Evolutionary conservation across 2,888 invertebrate genomes (phyloP).

Genomic region (Mythimna vitellina): DNA sequence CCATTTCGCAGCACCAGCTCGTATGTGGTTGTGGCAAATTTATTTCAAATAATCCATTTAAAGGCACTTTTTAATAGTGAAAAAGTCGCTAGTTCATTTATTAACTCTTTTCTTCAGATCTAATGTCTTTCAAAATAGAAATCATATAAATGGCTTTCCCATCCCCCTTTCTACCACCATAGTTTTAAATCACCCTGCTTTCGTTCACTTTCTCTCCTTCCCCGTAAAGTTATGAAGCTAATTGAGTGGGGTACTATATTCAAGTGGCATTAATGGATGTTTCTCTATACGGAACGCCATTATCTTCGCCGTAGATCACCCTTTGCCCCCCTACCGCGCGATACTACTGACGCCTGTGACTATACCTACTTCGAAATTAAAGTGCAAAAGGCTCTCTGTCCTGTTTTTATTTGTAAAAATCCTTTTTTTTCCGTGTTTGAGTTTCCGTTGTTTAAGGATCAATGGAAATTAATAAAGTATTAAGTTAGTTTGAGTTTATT

Average conservation of each 20-base stretch:
- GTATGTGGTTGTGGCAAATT: no score
- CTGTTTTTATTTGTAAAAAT: background rate
- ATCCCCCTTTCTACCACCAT: background rate
- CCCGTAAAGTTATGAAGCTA: slow-evolving; percentile 53
- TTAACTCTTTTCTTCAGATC: no score
- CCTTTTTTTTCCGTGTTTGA: no score
- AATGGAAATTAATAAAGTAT: background rate
- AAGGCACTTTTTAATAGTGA: no score
- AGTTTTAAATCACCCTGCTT: slow-evolving; percentile 27
- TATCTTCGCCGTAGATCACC: slow-evolving; percentile 67
- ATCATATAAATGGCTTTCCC: background rate
- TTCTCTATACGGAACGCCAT: slow-evolving; percentile 67
- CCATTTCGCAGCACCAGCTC: no score
- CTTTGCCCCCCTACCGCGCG: slow-evolving; percentile 38
- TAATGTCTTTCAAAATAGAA: background rate
- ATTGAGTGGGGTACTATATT: slow-evolving; percentile 63
- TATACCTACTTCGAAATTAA: slow-evolving; percentile 17
- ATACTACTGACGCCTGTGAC: slow-evolving; percentile 36
- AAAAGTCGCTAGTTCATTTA: no score
- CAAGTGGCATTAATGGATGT: slow-evolving; percentile 68
- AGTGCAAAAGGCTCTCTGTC: background rate
- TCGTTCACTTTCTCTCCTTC: slow-evolving; percentile 26
- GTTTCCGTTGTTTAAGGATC: background rate
- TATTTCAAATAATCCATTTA: no score
- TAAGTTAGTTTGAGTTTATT: background rate